These are phyloP conservation scores for Rhamnusium bicolor DNA, from an alignment of 2,888 invertebrate species.

Conservation along the genomic window DNA sequence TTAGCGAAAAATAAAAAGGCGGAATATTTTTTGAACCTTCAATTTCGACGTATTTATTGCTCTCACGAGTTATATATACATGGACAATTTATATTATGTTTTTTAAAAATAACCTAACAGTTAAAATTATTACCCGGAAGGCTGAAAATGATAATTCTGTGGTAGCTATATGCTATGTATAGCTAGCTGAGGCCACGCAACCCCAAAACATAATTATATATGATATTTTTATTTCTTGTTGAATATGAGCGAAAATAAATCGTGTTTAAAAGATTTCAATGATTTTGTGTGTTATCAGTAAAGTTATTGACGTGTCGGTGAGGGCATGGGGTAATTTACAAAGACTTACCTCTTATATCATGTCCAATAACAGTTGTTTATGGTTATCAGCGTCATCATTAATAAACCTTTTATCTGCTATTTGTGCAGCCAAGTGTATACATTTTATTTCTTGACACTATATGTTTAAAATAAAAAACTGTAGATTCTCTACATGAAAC, in stretches of 20 bases:
- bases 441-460: too few relatives aligned
- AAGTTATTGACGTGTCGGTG: too few relatives aligned
- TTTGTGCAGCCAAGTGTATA: too few relatives aligned
- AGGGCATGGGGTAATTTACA: too few relatives aligned
- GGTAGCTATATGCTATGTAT: conserved; percentile 12
- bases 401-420: too few relatives aligned
- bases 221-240: neutral
- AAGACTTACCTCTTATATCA: too few relatives aligned
- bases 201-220: neutral
- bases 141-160: neutral
- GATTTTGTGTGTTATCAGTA: too few relatives aligned
- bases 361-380: too few relatives aligned
- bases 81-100: conserved; percentile 4
- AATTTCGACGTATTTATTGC: conserved; percentile 9
- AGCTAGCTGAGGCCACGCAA: neutral
- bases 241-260: neutral
- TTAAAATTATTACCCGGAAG: conserved; percentile 18
- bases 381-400: too few relatives aligned
- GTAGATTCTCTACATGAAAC: too few relatives aligned
- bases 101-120: neutral
- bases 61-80: neutral
- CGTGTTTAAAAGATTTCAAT: neutral
- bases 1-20: conserved; percentile 11
- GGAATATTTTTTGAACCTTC: conserved; percentile 12
- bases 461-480: too few relatives aligned